phyloP scores from a whole-genome alignment of 2,797 vertebrate genomes.

The Poecilia gillii region DNA sequence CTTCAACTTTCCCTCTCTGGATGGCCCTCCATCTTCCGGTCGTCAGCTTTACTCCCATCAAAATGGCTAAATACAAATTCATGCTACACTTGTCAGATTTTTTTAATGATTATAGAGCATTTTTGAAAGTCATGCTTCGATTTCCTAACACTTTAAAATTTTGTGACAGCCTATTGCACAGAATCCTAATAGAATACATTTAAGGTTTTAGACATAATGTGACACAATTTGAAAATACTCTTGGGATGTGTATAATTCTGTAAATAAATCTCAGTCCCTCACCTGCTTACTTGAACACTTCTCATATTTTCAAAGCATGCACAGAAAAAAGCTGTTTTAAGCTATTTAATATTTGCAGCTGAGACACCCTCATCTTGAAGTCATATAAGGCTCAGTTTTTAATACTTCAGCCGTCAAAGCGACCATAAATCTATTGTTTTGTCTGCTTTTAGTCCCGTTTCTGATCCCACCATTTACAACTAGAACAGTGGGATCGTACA shows the following conservation, averaged over 20 bases:
- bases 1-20: neutral
- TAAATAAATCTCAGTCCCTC: neutral
- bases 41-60: neutral
- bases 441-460: conserved; percentile 29
- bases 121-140: neutral
- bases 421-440: conserved; percentile 26
- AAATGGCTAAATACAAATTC: neutral
- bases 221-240: neutral
- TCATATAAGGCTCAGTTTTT: conserved; percentile 27
- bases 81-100: neutral
- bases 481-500: conserved; percentile 28
- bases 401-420: conserved; percentile 9
- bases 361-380: neutral
- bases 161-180: neutral
- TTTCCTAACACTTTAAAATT: neutral
- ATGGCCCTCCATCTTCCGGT: neutral
- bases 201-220: neutral
- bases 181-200: neutral
- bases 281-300: neutral
- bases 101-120: neutral
- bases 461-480: conserved; percentile 35
- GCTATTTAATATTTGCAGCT: neutral
- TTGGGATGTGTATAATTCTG: neutral
- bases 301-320: neutral
- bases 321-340: neutral